Evolutionary conservation across 2,113 vertebrate genomes (phyloP).

Genomic region (Melanostigma gelatinosum): DNA sequence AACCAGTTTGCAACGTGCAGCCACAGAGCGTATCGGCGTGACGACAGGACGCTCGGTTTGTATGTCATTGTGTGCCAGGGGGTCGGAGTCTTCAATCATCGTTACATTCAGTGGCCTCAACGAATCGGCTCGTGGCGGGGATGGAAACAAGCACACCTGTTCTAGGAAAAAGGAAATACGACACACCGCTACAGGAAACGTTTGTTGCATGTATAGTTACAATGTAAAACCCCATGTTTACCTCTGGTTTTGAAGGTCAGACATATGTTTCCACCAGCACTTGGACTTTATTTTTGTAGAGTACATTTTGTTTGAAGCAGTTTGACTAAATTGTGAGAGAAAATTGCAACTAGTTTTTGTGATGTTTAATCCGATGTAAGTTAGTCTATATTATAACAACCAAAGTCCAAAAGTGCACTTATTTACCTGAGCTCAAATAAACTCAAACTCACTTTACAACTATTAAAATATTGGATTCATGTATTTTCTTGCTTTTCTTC

Average conservation of each 20-base stretch:
- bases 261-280: not conserved
- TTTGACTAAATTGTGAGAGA: not conserved
- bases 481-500: not conserved
- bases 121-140: fast-evolving
- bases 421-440: not conserved
- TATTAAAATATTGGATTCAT: not conserved
- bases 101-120: fast-evolving
- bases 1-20: not conserved
- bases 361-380: not conserved
- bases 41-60: not conserved
- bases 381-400: not conserved
- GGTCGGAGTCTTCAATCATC: constrained; percentile 19
- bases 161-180: constrained; percentile 18
- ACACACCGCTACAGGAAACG: not conserved
- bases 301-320: not conserved
- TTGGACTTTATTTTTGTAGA: not conserved
- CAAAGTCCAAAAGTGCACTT: not conserved
- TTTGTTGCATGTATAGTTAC: not conserved
- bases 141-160: not conserved
- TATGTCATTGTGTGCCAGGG: fast-evolving
- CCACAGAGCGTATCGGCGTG: fast-evolving
- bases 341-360: not conserved
- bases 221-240: not conserved
- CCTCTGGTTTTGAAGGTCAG: not conserved
- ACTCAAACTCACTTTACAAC: not conserved